Evolutionary conservation across 1,140 invertebrate species (phyloP).

Genomic region (Nephila pilipes): DNA sequence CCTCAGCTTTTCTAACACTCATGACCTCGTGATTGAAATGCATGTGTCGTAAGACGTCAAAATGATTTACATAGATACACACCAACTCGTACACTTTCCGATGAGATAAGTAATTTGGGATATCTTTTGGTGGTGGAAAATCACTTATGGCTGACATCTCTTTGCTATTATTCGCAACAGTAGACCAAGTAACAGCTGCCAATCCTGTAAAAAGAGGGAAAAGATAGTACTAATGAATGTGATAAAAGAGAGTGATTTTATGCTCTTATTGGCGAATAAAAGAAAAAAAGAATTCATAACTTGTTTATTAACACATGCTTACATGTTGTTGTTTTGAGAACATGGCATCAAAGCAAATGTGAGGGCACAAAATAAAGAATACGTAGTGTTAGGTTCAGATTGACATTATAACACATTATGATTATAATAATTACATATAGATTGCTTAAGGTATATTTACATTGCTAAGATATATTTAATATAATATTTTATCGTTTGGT

Average conservation of each 20-base stretch:
- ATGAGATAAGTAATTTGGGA: conserved; percentile 81
- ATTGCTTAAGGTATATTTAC: too few relatives aligned
- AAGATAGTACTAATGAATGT: neutral
- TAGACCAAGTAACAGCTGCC: conserved; percentile 79
- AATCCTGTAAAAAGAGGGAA: conserved; percentile 49
- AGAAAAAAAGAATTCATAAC: too few relatives aligned
- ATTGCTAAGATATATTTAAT: too few relatives aligned
- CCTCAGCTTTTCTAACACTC: conserved; percentile 78
- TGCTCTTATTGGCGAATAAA: too few relatives aligned
- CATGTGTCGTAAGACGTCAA: conserved; percentile 69
- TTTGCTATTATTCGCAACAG: conserved; percentile 81
- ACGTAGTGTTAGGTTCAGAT: too few relatives aligned
- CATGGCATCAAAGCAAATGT: too few relatives aligned
- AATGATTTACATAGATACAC: conserved; percentile 79
- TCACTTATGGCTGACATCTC: conserved; percentile 82
- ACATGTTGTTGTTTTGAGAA: too few relatives aligned
- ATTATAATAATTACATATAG: too few relatives aligned
- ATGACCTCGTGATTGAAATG: conserved; percentile 75
- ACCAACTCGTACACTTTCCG: conserved; percentile 80
- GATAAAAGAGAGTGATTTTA: neutral
- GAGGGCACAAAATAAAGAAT: too few relatives aligned
- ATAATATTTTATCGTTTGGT: too few relatives aligned
- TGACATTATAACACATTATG: too few relatives aligned
- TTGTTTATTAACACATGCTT: too few relatives aligned
- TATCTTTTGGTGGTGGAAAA: conserved; percentile 80